phyloP scores from a whole-genome alignment of 2,888 invertebrate genomes.

The Epicampocera succincta region DNA sequence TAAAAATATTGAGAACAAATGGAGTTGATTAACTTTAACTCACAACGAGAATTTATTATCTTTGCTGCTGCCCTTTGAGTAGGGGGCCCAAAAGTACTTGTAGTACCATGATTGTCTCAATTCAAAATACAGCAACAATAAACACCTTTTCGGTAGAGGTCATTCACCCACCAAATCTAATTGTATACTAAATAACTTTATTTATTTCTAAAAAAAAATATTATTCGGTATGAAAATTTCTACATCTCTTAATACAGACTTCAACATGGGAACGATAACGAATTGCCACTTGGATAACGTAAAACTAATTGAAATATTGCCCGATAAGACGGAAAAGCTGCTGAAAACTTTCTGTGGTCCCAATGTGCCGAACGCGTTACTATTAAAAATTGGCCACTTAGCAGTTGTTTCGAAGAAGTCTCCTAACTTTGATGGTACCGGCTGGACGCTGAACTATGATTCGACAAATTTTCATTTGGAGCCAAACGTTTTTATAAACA shows the following conservation, averaged over 20 bases:
- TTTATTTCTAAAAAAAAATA: background rate
- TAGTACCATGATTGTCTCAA: no score
- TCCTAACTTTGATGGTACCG: slow-evolving; percentile 87
- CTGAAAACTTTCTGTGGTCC: slow-evolving; percentile 82
- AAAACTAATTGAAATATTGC: slow-evolving; percentile 83
- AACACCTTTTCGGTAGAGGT: no score
- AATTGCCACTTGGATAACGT: slow-evolving; percentile 86
- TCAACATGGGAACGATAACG: slow-evolving; percentile 85
- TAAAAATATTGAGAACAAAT: no score
- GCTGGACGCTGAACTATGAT: slow-evolving; percentile 82
- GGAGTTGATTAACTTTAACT: no score
- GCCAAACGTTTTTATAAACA: slow-evolving; percentile 1
- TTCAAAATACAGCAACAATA: no score
- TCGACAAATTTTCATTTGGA: slow-evolving; percentile 1
- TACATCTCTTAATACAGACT: slow-evolving; percentile 76
- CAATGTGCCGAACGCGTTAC: slow-evolving; percentile 83
- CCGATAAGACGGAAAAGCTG: slow-evolving; percentile 74
- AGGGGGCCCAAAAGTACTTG: no score
- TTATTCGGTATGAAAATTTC: background rate
- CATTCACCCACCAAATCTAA: no score
- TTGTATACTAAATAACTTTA: no score
- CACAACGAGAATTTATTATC: no score
- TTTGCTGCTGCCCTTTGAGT: no score
- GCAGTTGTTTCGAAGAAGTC: slow-evolving; percentile 83
- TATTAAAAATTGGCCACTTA: slow-evolving; percentile 80